These are phyloP conservation scores for Proisotoma minuta DNA, from an alignment of 2,888 invertebrate species.

Conservation along the genomic window DNA sequence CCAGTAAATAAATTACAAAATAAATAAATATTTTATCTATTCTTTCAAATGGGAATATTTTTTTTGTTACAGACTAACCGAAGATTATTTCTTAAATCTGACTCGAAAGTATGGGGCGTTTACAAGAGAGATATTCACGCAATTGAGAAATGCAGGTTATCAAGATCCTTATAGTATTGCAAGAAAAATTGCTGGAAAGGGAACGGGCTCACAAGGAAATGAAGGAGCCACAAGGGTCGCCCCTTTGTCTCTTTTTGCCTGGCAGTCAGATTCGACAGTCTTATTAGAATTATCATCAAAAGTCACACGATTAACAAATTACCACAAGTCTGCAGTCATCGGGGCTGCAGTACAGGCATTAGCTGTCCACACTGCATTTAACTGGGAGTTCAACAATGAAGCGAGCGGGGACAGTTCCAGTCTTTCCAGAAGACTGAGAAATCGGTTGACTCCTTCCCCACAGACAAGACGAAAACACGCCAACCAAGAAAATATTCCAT, in stretches of 20 bases:
- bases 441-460: not conserved
- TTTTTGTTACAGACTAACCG: conserved; percentile 55
- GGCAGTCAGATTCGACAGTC: conserved; percentile 16
- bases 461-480: not conserved
- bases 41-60: not conserved
- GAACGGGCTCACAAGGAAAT: conserved; percentile 68
- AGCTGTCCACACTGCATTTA: conserved; percentile 32
- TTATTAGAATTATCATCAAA: conserved; percentile 56
- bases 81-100: conserved; percentile 60
- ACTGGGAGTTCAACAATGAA: conserved; percentile 18
- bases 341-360: conserved; percentile 58
- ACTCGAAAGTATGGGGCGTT: conserved; percentile 62
- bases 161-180: conserved; percentile 61
- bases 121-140: conserved; percentile 52
- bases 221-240: conserved; percentile 70
- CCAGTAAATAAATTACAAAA: conserved; percentile 50
- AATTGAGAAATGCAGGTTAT: conserved; percentile 54
- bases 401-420: not conserved
- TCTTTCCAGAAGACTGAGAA: not conserved
- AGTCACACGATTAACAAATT: conserved; percentile 62
- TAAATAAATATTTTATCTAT: not conserved
- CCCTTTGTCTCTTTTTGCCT: conserved; percentile 62
- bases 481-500: conserved; percentile 8
- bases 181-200: conserved; percentile 60
- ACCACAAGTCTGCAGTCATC: conserved; percentile 56